phyloP scores from a whole-genome alignment of 2,797 vertebrate species.

The Arctocebus calabarensis region DNA sequence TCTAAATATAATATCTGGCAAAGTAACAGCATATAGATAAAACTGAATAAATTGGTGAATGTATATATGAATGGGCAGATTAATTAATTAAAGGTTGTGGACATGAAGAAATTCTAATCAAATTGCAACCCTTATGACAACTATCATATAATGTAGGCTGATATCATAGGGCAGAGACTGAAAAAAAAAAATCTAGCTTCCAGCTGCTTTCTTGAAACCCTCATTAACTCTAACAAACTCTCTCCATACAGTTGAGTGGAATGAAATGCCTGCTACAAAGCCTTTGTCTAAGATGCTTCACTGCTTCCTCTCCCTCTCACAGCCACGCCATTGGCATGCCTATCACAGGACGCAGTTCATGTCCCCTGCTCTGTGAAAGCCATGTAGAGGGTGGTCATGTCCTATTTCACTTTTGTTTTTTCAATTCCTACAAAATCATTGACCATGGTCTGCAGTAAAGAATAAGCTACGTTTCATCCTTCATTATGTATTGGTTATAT shows the following conservation, averaged over 20 bases:
- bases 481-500: too few species aligned
- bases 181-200: neutral
- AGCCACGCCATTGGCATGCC: accelerated
- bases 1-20: neutral
- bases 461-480: neutral
- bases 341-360: accelerated
- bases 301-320: neutral
- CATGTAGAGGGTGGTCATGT: too few species aligned
- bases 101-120: neutral
- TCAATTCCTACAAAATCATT: neutral
- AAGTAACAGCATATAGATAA: neutral
- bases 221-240: neutral
- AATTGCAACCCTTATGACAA: neutral
- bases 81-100: neutral
- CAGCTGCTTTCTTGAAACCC: neutral
- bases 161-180: neutral
- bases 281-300: accelerated
- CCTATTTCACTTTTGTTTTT: slow-evolving; percentile 2
- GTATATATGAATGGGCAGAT: neutral
- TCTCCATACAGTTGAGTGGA: neutral
- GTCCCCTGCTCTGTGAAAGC: neutral
- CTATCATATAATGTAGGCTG: neutral
- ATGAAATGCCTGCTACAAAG: neutral
- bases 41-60: neutral
- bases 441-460: neutral